phyloP scores from a whole-genome alignment of 2,113 vertebrate species.

The Notechis scutatus region DNA sequence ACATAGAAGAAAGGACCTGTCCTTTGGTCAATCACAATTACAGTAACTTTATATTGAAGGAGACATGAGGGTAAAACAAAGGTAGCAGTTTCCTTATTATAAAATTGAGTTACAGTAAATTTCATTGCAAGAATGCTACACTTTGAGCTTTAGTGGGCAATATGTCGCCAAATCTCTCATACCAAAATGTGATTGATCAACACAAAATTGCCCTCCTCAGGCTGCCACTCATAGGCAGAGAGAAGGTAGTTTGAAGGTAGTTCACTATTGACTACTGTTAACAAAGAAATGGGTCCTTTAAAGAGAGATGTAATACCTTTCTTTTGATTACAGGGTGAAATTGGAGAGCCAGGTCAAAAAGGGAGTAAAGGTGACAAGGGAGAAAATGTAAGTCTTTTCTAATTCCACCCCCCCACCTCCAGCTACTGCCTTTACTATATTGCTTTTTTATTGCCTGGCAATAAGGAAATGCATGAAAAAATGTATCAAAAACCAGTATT shows the following conservation, averaged over 20 bases:
- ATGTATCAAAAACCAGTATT: conserved; percentile 10
- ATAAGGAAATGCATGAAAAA: not conserved
- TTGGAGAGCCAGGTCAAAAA: conserved; percentile 94
- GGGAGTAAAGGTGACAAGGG: conserved; percentile 96
- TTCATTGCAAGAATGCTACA: conserved; percentile 52
- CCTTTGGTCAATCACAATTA: conserved; percentile 28
- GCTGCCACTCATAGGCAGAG: conserved; percentile 54
- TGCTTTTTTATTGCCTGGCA: not conserved
- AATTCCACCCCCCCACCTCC: not conserved
- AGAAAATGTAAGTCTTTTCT: conserved; percentile 82
- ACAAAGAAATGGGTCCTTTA: not conserved
- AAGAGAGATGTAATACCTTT: conserved; percentile 49
- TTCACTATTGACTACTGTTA: not conserved
- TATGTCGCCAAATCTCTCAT: conserved; percentile 60
- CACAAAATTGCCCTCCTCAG: conserved; percentile 61
- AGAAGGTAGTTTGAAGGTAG: conserved; percentile 40
- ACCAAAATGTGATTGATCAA: conserved; percentile 62
- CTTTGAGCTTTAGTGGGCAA: conserved; percentile 50
- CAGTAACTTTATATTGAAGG: conserved; percentile 12
- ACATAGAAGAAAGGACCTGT: not conserved
- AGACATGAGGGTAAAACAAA: not conserved
- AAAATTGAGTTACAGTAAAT: conserved; percentile 37
- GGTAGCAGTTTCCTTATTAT: conserved; percentile 48
- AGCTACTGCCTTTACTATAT: not conserved
- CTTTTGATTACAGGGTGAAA: conserved; percentile 84